Evolutionary conservation across 1,140 invertebrate genomes (phyloP), one percentile per base, ranked within the genome.

Genomic region (Euwallacea similis): DNA sequence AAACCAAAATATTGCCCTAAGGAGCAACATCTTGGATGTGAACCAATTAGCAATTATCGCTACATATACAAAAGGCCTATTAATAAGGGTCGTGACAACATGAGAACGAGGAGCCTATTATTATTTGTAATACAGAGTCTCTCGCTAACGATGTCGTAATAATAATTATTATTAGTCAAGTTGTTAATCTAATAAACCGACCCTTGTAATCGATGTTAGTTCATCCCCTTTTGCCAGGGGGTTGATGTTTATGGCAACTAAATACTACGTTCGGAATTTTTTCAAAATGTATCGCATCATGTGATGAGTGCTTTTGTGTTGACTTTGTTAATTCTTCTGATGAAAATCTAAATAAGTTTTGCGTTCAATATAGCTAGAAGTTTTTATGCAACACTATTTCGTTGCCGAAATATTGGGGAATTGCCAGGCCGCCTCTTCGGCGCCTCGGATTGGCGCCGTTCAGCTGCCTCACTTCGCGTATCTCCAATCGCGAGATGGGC

Each of bases 161-260:
- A 33, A 33, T 79, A 79, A 80, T 80, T 78, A 80, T 80, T 77
- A 79, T 78, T 78, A 80, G 79, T 80, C 66, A 75, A 79, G 73
- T 77, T 80, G 78, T 77, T 80, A 79, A 80, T 80, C 74, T 72
- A 80, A 80, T 80, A 79, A 80, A 77, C 76, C 79, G 63, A 73
- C 76, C 78, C 77, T 75, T 72, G 74, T 75, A 78, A 79, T 79
- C 77, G 72, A 70, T 73, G 73, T 76, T 76, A 78, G 75, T 74
- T 65, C 68, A 62, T 71, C 69, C 67, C 73, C 63, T 66, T 54
- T 42, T 66, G 21, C 21, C 21, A 33, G 21, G 21, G 21, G 21
- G 21, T 33, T 33, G 21, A 33, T 33, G 4, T 33, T 33, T 33
- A 33, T 33, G 21, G 4, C 21, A 4, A 33, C 21, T 33, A 33